Evolutionary conservation across 2,888 invertebrate species (phyloP), one percentile per base, ranked within the genome.

Genomic region (Hypselothyrea guttata): DNA sequence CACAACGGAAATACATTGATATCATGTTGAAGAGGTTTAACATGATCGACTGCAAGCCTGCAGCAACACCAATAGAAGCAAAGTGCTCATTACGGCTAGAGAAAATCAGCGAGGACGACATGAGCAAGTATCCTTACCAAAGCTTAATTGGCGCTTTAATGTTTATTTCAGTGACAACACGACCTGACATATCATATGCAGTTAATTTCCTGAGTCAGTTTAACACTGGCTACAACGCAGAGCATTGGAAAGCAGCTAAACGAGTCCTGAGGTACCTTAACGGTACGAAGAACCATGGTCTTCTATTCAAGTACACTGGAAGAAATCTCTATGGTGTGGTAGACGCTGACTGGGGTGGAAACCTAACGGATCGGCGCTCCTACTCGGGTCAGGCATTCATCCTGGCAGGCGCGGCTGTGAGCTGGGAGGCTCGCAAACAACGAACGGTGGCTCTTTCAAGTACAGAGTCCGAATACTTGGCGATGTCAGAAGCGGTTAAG

Each of bases 1-100:
- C 9, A 1, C 52, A 37, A 4, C 7, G 37, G 11, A 34, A 22
- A 1, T 37, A 44, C 12, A 37, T 37, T 0, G 11, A 28, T 2
- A 11, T 22, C 3, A 8, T 51, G 15, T 27, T 37, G 9, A 28
- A 18, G 5, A 28, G 37, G 44, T 52, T 53, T n/a, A 11, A 7
- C 11, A 53, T 45, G 37, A 18, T 16, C n/a, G 16, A 45, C 12
- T 46, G 35, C 27, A 46, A 35, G 13, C 35, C 46, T 11, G 46
- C 46, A 11, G 8, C 35, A 12, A 35, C 46, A 8, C 46, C 46
- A 4, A 34, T 40, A 0, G 38, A 38, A 38, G 9, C 16, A 5
- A 37, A 37, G 9, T 16, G 9, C 15, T 4, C 9, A 9, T 2
- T 37, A n/a, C 16, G 9, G 9, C 15, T n/a, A n/a, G n/a, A n/a